Base-by-base conservation (phyloP, 2,113 vertebrate species). In the Amblyornis subalaris region DNA sequence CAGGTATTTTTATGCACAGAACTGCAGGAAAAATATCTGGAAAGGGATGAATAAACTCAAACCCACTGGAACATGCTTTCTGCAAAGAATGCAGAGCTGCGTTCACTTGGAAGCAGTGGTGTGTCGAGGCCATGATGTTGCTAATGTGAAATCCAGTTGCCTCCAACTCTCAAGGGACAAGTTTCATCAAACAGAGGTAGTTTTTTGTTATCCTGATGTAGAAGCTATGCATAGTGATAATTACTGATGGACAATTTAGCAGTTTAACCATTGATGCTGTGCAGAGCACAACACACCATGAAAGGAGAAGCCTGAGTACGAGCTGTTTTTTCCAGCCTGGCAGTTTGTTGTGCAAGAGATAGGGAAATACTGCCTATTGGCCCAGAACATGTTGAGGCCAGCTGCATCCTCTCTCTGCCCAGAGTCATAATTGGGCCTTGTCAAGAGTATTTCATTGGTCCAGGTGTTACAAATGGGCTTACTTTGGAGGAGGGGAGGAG, bases 371-470 rank as follows among this genome's bases (percentile, higher is more conserved):
- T 83, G 85, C 51, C 64, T 62, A 36, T 51, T 97, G 86, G 36
- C 70, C 57, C 77, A 87, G 89, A 95, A 87, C 73, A 1, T 0
- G 0, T 28, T 14, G 72, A 13, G 33, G 60, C 71, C 94, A 96
- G 93, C 91, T 96, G 91, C 95, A 95, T 95, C 94, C 95, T 97
- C 71, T 82, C n/a, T 82, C 54, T 51, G 62, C 62, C 31, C 26
- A 51, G 45, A 48, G 12, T 29, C 35, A 55, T 50, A 88, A 73
- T 80, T 1, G 11, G 1, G 33, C 44, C 35, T 77, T 83, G 40
- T 70, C 42, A 17, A 83, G 67, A 64, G 17, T 65, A 60, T 88
- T 70, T 85, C 36, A 33, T n/a, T 90, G 35, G 64, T 74, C 35
- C 64, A 55, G 29, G 44, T 78, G 50, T n/a, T 62, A 6, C 36